Conservation (phyloP, 2,113 vertebrate genomes). For the Boulengeromyrus knoepffleri region DNA sequence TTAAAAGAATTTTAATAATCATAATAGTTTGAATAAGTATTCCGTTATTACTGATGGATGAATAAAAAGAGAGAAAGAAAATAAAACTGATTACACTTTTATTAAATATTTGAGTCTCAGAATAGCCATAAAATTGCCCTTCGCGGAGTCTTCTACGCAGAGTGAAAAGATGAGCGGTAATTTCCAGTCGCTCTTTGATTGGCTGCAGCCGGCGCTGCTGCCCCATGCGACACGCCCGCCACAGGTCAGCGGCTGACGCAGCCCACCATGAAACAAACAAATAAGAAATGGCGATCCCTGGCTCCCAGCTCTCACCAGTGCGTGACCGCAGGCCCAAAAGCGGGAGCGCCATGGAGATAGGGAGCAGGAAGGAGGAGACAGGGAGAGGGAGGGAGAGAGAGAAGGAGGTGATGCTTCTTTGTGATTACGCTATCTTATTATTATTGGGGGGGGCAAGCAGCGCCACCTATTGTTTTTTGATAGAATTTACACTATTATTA, state of each 20-base stretch:
- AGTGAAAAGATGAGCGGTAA: slow-evolving; percentile 87
- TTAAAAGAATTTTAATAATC: background rate
- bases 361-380: slow-evolving; percentile 26
- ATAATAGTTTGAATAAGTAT: background rate
- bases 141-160: slow-evolving; percentile 63
- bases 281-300: slow-evolving; percentile 98
- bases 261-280: slow-evolving; percentile 98
- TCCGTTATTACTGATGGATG: background rate
- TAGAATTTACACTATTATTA: background rate
- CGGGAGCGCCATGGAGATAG: slow-evolving; percentile 66
- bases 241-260: slow-evolving; percentile 96
- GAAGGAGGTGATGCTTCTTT: slow-evolving; percentile 13
- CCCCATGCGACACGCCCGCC: slow-evolving; percentile 72
- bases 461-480: background rate
- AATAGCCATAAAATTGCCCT: slow-evolving; percentile 70
- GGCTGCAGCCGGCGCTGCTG: slow-evolving; percentile 80
- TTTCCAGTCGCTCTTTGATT: slow-evolving; percentile 90
- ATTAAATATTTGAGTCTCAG: slow-evolving; percentile 49
- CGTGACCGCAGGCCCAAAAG: slow-evolving; percentile 67
- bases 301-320: slow-evolving; percentile 79
- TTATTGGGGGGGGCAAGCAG: too few relatives aligned
- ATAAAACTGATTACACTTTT: slow-evolving; percentile 34
- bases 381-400: slow-evolving; percentile 39
- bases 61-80: background rate
- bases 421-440: background rate